A percentile compares a stretch with the other conserved stretches of the same genome.
Evolutionary conservation across 1,140 invertebrate genomes (phyloP).

Genomic region (Whitmania pigra): DNA sequence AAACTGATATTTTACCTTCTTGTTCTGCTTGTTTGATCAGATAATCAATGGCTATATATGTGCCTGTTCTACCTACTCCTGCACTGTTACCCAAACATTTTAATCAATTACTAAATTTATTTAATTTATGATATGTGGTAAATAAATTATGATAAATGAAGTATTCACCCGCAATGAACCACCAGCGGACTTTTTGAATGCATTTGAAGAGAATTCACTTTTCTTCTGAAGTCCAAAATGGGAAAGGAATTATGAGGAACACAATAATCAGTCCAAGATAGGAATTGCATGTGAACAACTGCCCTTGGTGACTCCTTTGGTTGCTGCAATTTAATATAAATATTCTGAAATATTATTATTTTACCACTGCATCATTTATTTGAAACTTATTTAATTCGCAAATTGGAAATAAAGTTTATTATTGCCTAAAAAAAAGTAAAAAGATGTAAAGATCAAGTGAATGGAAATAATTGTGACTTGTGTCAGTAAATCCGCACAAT

Average conservation of each 20-base stretch:
- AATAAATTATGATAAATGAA: neutral
- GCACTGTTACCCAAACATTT: slow-evolving; percentile 5
- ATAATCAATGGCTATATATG: slow-evolving; percentile 10
- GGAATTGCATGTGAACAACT: neutral
- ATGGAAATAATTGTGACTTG: too few relatives aligned
- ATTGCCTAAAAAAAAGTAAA: neutral
- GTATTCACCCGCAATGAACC: slow-evolving; percentile 6
- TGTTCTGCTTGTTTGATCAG: slow-evolving; percentile 1
- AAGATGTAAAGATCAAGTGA: too few relatives aligned
- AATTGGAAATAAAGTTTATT: neutral
- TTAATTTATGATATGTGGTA: neutral
- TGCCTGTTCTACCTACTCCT: slow-evolving; percentile 14
- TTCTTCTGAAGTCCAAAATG: neutral
- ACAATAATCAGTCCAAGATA: neutral
- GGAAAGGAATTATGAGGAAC: neutral
- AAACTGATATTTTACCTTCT: neutral
- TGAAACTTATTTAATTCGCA: too few relatives aligned
- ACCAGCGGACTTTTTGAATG: slow-evolving; percentile 1
- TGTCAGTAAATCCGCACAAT: too few relatives aligned
- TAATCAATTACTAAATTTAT: neutral
- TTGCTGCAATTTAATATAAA: neutral
- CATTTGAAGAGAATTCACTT: neutral
- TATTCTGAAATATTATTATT: too few relatives aligned
- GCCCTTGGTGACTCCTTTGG: neutral
- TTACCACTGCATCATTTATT: too few relatives aligned